Base-by-base conservation (phyloP, 2,888 invertebrate genomes). In the Xylota sylvarum region DNA sequence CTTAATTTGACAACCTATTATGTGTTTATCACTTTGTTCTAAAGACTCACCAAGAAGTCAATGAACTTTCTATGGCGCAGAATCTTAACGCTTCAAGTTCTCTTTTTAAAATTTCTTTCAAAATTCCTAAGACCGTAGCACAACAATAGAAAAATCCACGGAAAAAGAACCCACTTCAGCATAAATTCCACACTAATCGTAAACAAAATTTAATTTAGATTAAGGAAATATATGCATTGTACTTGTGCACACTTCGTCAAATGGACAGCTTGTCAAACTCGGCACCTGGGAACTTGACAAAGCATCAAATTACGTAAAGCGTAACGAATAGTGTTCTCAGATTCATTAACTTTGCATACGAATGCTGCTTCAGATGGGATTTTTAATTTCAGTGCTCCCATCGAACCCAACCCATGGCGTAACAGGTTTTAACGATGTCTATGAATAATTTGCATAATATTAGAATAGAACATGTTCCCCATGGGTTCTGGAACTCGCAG, bases 371-470 rank as follows among this genome's bases (percentile, higher is more conserved):
- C 14, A 52, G 40, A 40, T 9, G 17, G 62, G 19, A 35, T 50
- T 52, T 32, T 10, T 30, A 55, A 19, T 50, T 50, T 50, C 6
- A 37, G 10, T 17, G 35, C 50, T 67, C 19, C 10, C 23, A 55
- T 5, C n/a, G 69, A 17, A 43, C 65, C 56, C 35, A 46, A 64
- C 64, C 52, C 27, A 74, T 43, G 64, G 52, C 50, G 55, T 64
- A 74, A 64, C 74, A 35, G 55, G 43, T 46, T 37, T n/a, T 27
- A 35, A 37, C 65, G 55, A 56, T 17, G 23, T 17, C 7, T 46
- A 46, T 56, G 76, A 65, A 76, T 76, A 65, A 76, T 65, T 76
- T 76, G 14, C 64, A 65, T 76, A 65, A 23, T 46, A 65, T 76
- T 65, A 65, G 35, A 76, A 12, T 9, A 55, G 17, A 43, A 30